Conservation (phyloP, 2,797 vertebrate genomes). For the Hipposideros larvatus region DNA sequence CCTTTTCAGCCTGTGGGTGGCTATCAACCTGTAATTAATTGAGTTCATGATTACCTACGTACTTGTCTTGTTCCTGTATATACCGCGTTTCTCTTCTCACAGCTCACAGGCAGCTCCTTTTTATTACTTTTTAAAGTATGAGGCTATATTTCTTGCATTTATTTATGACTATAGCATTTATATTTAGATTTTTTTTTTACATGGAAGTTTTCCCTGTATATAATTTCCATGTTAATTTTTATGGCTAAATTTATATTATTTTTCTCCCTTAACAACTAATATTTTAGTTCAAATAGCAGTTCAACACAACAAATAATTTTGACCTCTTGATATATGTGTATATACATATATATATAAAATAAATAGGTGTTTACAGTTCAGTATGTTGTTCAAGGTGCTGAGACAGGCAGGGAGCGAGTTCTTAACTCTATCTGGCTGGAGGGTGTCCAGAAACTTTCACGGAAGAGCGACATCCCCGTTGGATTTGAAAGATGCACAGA, state of each 20-base stretch:
- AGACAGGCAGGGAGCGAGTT: neutral
- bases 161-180: conserved; percentile 27
- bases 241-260: conserved; percentile 10
- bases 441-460: neutral
- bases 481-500: neutral
- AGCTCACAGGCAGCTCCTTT: neutral
- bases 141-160: conserved; percentile 46
- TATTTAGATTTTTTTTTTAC: conserved; percentile 29
- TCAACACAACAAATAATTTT: conserved; percentile 25
- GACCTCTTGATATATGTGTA: neutral
- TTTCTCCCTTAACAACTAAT: conserved; percentile 40
- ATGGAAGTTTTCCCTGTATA: neutral
- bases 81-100: neutral
- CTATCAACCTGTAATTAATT: conserved; percentile 61
- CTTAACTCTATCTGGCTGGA: neutral
- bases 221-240: conserved; percentile 53
- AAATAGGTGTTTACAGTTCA: neutral
- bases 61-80: conserved; percentile 55
- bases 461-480: neutral
- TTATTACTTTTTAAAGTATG: conserved; percentile 19
- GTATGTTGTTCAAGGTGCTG: neutral
- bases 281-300: conserved; percentile 1
- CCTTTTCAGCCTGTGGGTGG: conserved; percentile 64
- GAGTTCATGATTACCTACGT: conserved; percentile 18
- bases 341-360: neutral